Conservation (phyloP, 2,113 vertebrate species). For the Phainopepla nitens region DNA sequence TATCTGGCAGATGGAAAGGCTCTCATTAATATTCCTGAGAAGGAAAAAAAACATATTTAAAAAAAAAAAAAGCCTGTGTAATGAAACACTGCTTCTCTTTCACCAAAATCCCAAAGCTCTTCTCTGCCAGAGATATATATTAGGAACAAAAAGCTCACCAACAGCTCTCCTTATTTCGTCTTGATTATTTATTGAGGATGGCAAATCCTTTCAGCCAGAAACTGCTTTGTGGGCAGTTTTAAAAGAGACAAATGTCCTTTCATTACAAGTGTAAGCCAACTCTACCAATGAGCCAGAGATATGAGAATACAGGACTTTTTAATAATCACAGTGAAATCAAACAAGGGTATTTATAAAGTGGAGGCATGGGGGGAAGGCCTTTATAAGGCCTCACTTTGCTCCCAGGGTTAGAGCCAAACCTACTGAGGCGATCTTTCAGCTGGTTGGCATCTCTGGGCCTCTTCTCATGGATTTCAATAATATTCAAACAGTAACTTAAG, state of each 20-base stretch:
- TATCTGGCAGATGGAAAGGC: not conserved
- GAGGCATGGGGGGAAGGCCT: not conserved
- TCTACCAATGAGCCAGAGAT: not conserved
- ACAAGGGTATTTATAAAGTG: not conserved
- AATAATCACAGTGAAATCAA: not conserved
- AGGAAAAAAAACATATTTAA: not conserved
- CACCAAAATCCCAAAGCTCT: not conserved
- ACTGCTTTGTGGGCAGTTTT: not conserved
- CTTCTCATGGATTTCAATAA: not conserved
- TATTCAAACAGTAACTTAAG: not conserved
- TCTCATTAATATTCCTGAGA: not conserved
- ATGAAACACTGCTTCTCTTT: not conserved
- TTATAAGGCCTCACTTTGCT: not conserved
- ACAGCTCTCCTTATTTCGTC: not conserved
- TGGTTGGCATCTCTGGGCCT: not conserved
- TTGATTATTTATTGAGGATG: not conserved
- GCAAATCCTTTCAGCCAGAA: not conserved
- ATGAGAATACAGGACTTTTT: not conserved
- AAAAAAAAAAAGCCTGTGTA: not conserved
- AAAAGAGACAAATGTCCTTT: conserved; percentile 32
- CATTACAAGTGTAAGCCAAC: not conserved
- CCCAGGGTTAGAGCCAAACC: conserved; percentile 2
- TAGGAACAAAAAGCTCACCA: not conserved
- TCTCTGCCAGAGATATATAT: not conserved
- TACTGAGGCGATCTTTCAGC: not conserved